Base-by-base conservation (phyloP, 2,888 invertebrate species). In the Leptopilina drosophilae region DNA sequence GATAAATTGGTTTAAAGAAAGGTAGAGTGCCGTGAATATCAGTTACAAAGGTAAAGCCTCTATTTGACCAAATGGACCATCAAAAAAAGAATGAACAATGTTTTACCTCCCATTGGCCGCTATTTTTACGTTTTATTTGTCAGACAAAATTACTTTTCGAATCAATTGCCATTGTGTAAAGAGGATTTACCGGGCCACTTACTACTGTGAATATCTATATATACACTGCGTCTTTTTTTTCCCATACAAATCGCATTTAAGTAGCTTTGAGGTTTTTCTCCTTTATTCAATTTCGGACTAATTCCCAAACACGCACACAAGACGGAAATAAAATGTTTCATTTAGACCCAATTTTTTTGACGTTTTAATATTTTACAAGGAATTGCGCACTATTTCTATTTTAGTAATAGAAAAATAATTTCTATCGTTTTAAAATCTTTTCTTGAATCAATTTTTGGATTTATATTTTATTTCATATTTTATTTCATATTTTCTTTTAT, bases 11-110 rank as follows among this genome's bases (percentile, higher is more conserved):
- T 42, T 62, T 62, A 12, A 49, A 73, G 66, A 66, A 78, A 67
- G 79, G 81, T 78, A 77, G 82, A 83, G 80, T 82, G 81, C 83
- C 78, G 77, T 15, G 77, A 76, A 80, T 80, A 82, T 80, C 82
- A 76, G 66, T 78, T 82, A 82, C 84, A 82, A 49, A 49, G 49
- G 49, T 49, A 49, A 82, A 84, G 82, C 73, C 75, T 77, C 79
- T 65, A 75, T 65, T 64, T n/a, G 33, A 75, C 65, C 76, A 79
- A 79, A 79, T 67, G 66, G 79, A 76, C 62, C 76, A 65, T 40
- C 66, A 26, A 11, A 33, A 26, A 11, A 64, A 76, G 77, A 20
- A 69, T n/a, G 56, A 56, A 56, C 69, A 73, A 73, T 56, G 33
- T 73, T 56, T 49, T 69, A 53, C 11, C 26, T 69, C 53, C 69